phyloP scores from a whole-genome alignment of 2,888 invertebrate genomes.

The Physocephala rufipes region DNA sequence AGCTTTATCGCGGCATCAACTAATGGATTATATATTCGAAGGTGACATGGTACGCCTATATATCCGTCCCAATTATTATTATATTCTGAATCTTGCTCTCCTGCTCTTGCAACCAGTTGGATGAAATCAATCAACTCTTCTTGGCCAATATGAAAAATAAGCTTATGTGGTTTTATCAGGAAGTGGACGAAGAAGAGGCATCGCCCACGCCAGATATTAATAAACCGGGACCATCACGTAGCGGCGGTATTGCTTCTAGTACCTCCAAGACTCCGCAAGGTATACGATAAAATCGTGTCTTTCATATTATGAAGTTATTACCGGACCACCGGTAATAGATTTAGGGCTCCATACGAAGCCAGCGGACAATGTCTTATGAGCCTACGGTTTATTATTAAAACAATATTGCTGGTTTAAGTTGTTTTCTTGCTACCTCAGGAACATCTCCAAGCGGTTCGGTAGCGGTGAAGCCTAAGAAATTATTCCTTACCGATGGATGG shows the following conservation, averaged over 20 bases:
- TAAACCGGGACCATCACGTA: constrained; percentile 67
- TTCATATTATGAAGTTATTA: too few species aligned
- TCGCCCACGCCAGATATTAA: constrained; percentile 62
- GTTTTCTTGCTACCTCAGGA: constrained; percentile 47
- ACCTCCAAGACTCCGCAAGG: constrained; percentile 66
- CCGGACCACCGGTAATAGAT: too few species aligned
- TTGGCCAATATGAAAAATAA: constrained; percentile 86
- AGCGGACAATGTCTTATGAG: too few species aligned
- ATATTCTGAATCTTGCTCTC: not conserved
- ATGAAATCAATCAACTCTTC: constrained; percentile 88
- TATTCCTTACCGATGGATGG: constrained; percentile 88
- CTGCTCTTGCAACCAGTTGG: constrained; percentile 69
- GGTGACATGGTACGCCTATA: constrained; percentile 78
- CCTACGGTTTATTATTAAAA: too few species aligned
- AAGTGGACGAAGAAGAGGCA: constrained; percentile 76
- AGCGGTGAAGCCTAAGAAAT: constrained; percentile 72
- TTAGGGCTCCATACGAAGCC: too few species aligned
- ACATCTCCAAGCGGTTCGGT: constrained; percentile 62
- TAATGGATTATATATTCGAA: constrained; percentile 91
- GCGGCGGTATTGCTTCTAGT: constrained; percentile 67
- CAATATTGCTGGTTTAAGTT: not conserved
- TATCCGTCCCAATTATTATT: too few species aligned
- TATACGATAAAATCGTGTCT: constrained; percentile 39
- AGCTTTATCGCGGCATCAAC: constrained; percentile 80
- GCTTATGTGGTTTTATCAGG: constrained; percentile 89